Evolutionary conservation across 1,140 invertebrate species (phyloP).

Genomic region (Lordiphosa mommai): DNA sequence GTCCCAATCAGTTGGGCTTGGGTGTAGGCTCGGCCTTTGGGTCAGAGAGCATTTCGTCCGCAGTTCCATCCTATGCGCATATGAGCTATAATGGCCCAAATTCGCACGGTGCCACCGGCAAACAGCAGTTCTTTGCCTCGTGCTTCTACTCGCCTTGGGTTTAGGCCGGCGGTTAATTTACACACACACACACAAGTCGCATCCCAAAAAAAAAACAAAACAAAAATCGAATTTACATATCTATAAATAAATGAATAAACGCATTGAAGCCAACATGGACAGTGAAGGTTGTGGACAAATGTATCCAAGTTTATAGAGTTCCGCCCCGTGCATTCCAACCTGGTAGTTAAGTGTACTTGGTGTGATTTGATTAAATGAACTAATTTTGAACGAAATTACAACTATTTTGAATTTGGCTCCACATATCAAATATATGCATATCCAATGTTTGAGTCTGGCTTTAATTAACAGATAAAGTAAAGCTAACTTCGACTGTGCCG

Average conservation of each 20-base stretch:
- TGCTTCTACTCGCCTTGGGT: slow-evolving; percentile 78
- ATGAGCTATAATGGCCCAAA: slow-evolving; percentile 57
- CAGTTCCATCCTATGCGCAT: slow-evolving; percentile 51
- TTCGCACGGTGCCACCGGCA: slow-evolving; percentile 46
- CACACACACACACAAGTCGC: background rate
- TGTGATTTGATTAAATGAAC: slow-evolving; percentile 53
- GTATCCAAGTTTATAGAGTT: slow-evolving; percentile 34
- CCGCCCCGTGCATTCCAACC: slow-evolving; percentile 44
- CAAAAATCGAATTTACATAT: slow-evolving; percentile 73
- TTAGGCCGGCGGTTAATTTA: slow-evolving; percentile 12
- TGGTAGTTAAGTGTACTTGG: slow-evolving; percentile 21
- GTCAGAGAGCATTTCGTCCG: slow-evolving; percentile 27
- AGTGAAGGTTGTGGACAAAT: slow-evolving; percentile 41
- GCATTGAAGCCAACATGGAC: slow-evolving; percentile 7
- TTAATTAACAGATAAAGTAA: no score
- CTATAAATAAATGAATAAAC: slow-evolving; percentile 28
- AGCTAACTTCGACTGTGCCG: no score
- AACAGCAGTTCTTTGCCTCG: slow-evolving; percentile 74
- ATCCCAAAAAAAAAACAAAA: background rate
- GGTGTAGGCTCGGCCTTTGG: slow-evolving; percentile 27
- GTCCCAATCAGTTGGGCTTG: slow-evolving; percentile 37
- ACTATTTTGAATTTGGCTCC: no score
- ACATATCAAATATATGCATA: no score
- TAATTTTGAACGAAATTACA: slow-evolving; percentile 23
- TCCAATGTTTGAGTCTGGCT: no score